These are phyloP conservation scores for Limnodromus scolopaceus DNA, from an alignment of 2,797 vertebrate genomes.

Conservation along the genomic window DNA sequence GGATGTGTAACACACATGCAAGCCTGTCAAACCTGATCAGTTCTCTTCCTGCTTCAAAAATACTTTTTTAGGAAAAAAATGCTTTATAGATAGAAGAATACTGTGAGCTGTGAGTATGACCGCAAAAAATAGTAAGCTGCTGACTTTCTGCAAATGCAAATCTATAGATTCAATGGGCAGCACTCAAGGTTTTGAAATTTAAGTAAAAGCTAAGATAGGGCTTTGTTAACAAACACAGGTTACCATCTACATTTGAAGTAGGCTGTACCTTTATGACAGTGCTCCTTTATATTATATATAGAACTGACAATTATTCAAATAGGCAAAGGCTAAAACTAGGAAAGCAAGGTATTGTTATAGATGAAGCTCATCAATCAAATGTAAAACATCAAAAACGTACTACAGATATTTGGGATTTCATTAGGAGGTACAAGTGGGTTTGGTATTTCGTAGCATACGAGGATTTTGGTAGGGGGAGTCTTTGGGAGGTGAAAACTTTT, in stretches of 20 bases:
- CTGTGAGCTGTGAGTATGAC: neutral
- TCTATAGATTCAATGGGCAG: neutral
- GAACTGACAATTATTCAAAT: neutral
- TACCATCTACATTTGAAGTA: neutral
- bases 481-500: neutral
- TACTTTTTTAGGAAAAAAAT: neutral
- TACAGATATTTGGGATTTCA: neutral
- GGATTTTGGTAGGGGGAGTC: neutral
- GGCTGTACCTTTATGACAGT: neutral
- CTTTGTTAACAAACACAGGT: neutral
- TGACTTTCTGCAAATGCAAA: neutral
- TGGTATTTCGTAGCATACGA: neutral
- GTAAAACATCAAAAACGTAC: neutral
- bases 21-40: neutral
- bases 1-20: neutral
- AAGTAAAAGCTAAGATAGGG: neutral
- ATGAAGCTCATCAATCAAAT: neutral
- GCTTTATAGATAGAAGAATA: neutral
- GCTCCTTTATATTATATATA: neutral
- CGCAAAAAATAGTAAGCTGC: neutral
- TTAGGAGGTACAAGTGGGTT: neutral
- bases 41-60: neutral
- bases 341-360: neutral
- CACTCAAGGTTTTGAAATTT: neutral
- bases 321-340: neutral